phyloP scores from a whole-genome alignment of 2,888 invertebrate genomes.

The Pandemis corylana region DNA sequence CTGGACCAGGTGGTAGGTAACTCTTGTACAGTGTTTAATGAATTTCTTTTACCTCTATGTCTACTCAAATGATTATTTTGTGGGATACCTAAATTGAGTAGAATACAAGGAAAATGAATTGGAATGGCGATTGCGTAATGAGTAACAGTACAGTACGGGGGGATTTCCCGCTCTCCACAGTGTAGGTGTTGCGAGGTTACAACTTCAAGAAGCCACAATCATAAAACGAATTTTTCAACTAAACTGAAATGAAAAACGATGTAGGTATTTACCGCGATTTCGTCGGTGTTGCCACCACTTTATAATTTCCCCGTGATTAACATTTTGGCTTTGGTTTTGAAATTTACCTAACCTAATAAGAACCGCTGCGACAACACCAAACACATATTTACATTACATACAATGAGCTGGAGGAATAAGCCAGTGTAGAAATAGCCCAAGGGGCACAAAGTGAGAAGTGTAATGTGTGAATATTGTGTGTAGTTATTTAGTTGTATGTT shows the following conservation, averaged over 20 bases:
- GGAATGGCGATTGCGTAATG: slow-evolving; percentile 1
- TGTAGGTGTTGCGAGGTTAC: background rate
- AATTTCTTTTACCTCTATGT: too few relatives aligned
- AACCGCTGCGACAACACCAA: too few relatives aligned
- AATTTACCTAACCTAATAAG: too few relatives aligned
- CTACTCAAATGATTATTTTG: too few relatives aligned
- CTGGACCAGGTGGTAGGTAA: too few relatives aligned
- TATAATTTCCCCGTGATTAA: background rate
- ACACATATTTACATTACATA: too few relatives aligned
- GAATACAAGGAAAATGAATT: background rate
- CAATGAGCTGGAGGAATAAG: too few relatives aligned
- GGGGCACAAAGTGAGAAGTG: too few relatives aligned
- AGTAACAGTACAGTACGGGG: background rate
- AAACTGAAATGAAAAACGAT: background rate
- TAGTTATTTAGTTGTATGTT: too few relatives aligned
- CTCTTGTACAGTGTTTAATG: too few relatives aligned
- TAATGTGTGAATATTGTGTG: too few relatives aligned
- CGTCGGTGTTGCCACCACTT: background rate
- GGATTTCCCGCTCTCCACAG: background rate
- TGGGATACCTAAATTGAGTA: background rate
- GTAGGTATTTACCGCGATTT: background rate
- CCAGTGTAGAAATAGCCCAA: too few relatives aligned
- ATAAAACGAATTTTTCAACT: background rate
- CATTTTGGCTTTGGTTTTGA: background rate
- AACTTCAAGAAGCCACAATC: background rate